phyloP scores from a whole-genome alignment of 2,888 invertebrate genomes.

The Helobdella robusta region DNA sequence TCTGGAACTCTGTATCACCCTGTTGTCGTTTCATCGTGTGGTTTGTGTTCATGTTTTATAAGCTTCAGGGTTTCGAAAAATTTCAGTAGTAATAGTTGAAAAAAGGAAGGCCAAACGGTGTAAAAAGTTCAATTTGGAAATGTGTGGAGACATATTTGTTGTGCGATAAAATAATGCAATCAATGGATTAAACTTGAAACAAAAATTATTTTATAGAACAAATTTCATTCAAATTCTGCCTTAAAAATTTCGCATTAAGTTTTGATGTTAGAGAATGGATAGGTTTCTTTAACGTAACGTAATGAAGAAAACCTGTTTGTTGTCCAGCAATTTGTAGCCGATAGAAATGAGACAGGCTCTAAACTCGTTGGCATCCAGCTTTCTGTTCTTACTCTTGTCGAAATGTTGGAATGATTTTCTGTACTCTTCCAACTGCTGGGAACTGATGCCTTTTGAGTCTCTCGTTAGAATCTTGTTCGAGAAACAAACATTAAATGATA shows the following conservation, averaged over 20 bases:
- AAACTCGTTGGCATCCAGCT: conserved; percentile 22
- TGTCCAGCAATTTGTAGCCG: conserved; percentile 22
- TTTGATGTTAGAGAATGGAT: not conserved
- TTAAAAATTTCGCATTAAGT: no score
- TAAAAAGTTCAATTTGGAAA: no score
- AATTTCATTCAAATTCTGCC: no score
- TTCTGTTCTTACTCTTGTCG: conserved; percentile 1
- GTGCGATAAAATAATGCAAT: no score
- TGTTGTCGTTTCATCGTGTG: conserved; percentile 47
- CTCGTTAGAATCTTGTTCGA: conserved; percentile 15
- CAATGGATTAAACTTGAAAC: no score
- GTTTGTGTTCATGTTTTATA: not conserved
- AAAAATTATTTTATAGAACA: no score
- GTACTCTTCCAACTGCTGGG: conserved; percentile 25
- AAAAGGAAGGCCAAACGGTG: no score
- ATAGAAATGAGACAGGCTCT: conserved; percentile 24
- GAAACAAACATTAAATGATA: no score
- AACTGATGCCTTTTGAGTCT: conserved; percentile 23
- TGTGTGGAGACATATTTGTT: no score
- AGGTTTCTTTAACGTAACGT: not conserved
- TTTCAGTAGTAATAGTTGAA: not conserved
- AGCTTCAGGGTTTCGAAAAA: not conserved
- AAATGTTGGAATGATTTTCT: conserved; percentile 23
- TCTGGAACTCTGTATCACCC: conserved; percentile 97
- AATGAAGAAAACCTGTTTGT: conserved; percentile 24